Evolutionary conservation across 2,797 vertebrate genomes (phyloP).

Genomic region (Halcyon chelicuti): DNA sequence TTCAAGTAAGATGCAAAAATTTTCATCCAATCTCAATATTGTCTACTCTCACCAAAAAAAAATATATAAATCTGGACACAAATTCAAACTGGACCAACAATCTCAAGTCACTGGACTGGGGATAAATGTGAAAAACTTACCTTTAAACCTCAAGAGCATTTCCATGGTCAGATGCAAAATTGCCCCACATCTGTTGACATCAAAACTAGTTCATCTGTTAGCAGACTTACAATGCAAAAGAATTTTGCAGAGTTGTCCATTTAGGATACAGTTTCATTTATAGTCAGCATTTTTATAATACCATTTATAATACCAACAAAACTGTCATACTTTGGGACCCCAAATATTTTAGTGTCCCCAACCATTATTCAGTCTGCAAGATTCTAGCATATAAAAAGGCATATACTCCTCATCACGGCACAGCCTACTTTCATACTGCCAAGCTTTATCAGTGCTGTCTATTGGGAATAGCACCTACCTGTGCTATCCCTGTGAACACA

Average conservation of each 20-base stretch:
- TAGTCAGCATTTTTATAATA: neutral
- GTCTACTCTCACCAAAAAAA: neutral
- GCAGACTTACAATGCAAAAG: neutral
- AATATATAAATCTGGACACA: neutral
- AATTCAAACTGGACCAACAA: neutral
- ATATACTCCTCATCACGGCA: neutral
- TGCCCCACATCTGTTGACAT: neutral
- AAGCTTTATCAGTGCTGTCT: neutral
- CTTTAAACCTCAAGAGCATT: neutral
- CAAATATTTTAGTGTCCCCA: neutral
- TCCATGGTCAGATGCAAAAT: neutral
- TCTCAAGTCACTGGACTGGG: neutral
- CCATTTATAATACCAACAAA: neutral
- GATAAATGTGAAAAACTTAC: neutral
- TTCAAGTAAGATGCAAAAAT: neutral
- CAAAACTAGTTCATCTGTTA: neutral
- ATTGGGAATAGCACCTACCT: neutral
- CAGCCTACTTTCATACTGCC: accelerated
- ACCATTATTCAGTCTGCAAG: neutral
- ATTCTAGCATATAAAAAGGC: accelerated
- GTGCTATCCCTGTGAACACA: neutral
- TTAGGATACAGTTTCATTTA: neutral
- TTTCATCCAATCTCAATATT: neutral
- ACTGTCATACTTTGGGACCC: neutral
- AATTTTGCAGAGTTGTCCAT: neutral